These are phyloP conservation scores for Glossophaga mutica DNA, from an alignment of 2,797 vertebrate species.

Conservation along the genomic window DNA sequence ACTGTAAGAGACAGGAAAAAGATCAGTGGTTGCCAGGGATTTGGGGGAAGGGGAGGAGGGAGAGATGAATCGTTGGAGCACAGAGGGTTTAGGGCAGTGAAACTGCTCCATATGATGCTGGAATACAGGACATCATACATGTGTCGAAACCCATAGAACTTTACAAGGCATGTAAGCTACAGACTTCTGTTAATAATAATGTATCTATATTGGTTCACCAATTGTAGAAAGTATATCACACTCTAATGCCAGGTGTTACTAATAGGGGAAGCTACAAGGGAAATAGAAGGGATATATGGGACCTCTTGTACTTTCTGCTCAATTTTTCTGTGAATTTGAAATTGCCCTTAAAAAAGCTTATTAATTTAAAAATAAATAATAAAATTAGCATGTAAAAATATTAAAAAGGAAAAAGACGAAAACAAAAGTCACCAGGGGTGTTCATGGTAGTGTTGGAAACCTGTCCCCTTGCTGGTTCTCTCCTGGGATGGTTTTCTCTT, in stretches of 20 bases:
- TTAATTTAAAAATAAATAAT: background rate
- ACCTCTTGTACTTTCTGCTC: background rate
- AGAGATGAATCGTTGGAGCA: background rate
- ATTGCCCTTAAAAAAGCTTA: background rate
- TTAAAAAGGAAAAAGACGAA: background rate
- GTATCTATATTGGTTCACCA: background rate
- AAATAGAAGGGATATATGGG: background rate
- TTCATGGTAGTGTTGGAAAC: background rate
- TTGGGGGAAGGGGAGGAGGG: background rate
- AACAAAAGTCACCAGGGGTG: background rate
- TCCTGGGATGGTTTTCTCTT: background rate
- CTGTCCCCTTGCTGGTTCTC: background rate
- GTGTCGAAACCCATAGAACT: background rate
- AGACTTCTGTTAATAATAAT: background rate
- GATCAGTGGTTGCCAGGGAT: background rate
- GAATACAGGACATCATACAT: background rate
- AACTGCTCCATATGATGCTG: background rate
- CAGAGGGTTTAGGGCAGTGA: background rate
- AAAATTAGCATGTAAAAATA: background rate
- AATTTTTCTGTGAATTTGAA: constrained; percentile 6
- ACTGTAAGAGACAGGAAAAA: background rate
- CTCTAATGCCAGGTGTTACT: background rate
- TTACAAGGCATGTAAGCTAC: too few relatives aligned
- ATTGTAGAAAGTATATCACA: background rate
- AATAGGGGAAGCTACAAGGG: background rate